Base-by-base conservation (phyloP, 2,113 vertebrate species). In the Oncorhynchus kisutch region DNA sequence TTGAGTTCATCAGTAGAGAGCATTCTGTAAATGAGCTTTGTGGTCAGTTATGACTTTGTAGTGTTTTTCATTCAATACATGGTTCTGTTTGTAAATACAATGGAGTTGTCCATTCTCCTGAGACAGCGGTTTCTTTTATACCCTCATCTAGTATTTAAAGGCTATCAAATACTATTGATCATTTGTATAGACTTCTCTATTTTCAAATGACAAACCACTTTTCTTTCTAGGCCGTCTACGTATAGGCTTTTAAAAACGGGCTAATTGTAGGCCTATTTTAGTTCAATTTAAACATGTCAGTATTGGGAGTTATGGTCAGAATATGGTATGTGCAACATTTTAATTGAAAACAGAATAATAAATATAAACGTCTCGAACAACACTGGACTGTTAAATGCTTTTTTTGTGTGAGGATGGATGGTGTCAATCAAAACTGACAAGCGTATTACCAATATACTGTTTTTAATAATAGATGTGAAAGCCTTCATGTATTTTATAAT, bases 321-420 rank as follows among this genome's bases (percentile, higher is more conserved):
- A 89, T 93, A 94, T 92, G 91, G 94, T 93, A 93, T 93, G 89
- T 93, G 86, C 91, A 93, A 91, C 91, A 90, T 96, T 93, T 95
- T 95, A 96, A 94, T 95, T 93, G 94, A 95, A 95, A 93, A 14
- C 67, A 77, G 84, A 65, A 68, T 60, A 93, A 93, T 92, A 93
- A 91, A 93, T 90, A 83, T 84, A 82, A 92, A 74, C 72, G 48
- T 79, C 92, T 91, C 88, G 93, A 92, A 51, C 8, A 48, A 34
- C 27, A 24, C 73, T 20, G 39, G 39, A 45, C 39, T 45, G 9
- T 12, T 11, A 45, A 45, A 45, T 45, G 9, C 39, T 45, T 45
- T 45, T 34, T 45, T 9, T 45, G 9, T 45, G 2, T 45, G 39
- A 2, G 9, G 39, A 45, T 45, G 39, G 39, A 11, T 45, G 39